Base-by-base conservation (phyloP, 53 echinoderm and acorn worm genomes). In the Zoroaster sp. region DNA sequence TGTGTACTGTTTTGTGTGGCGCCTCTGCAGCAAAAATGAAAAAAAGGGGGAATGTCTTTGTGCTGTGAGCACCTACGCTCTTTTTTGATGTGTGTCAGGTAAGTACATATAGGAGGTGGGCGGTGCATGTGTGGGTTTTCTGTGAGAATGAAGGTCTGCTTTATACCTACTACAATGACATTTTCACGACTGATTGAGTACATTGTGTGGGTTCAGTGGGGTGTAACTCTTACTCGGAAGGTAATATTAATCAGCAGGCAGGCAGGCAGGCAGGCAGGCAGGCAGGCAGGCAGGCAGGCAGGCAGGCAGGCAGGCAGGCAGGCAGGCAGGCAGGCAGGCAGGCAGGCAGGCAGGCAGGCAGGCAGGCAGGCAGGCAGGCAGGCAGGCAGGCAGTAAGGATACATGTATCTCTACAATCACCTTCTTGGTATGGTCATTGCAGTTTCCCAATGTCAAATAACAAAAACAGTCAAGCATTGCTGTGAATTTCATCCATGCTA, bases 151-250 rank as follows among this genome's bases (percentile, higher is more conserved):
- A 23, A 67, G 82, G 43, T 51, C 52, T 70, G 46, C 4, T 34
- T 21, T 42, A 41, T 43, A 39, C 28, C 14, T 13, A n/a, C 69
- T 47, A 85, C 82, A 82, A 85, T 46, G 85, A 69, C 71, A 71
- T 46, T 85, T 85, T 85, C 52, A 85, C 51, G 23, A 46, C 17
- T 12, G 70, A 71, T 85, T 51, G 71, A 49, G 21, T 21, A 7
- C 34, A 49, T 85, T 85, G 71, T 85, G 85, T 18, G 17, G 35
- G 49, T 6, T 18, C 85, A 49, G 49, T 40, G 51, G 49, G 35
- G 85, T 35, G 38, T 34, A 70, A 85, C 85, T 51, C 51, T 65
- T 70, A 85, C 71, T 85, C 36, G 10, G 17, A 47, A 37, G 70
- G 71, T 49, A 18, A 21, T 71, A 85, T 71, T 71, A 70, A 85